Evolutionary conservation across 2,113 vertebrate genomes (phyloP), one percentile per base, ranked within the genome.

Genomic region (Pituophis catenifer): DNA sequence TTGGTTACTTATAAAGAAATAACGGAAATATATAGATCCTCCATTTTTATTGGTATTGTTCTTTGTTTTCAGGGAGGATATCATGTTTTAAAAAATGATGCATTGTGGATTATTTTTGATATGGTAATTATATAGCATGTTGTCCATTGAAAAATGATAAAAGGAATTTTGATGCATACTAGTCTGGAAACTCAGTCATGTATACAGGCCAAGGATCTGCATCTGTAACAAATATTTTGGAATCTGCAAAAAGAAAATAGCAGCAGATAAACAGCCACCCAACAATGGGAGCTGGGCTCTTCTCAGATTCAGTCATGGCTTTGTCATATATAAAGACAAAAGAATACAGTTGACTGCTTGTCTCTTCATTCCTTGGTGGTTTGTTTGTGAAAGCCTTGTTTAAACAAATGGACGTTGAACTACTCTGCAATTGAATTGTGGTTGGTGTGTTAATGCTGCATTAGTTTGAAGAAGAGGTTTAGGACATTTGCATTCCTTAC

Each of bases 291-390:
- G n/a, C 87, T 94, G 93, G 94, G 86, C 54, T 92, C 87, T 92
- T 96, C 5, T 92, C 75, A 95, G 95, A 94, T 94, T 97, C 93
- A 90, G 94, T 91, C 92, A 89, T 93, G 92, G 86, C 90, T 94
- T 96, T 10, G 13, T 96, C 33, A 95, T 91, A 23, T 8, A 70
- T 94, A 75, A 93, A 48, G 2, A 3, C 5, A 91, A 91, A 92
- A 94, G 89, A 90, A 19, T 95, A 92, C 91, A 86, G 29, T 90
- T 13, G 8, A 53, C 50, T 88, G n/a, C 29, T 44, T 92, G 15
- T 33, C 29, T 57, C 52, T 92, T 85, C 52, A n/a, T 92, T 75
- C 58, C 24, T 48, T 62, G 59, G n/a, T 0, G 21, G 62, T 17
- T 38, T 85, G 59, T 50, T 55, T 59, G 65, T 93, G 21, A 33